Base-by-base conservation (phyloP, 2,888 invertebrate genomes). In the Serrognathus titanus region DNA sequence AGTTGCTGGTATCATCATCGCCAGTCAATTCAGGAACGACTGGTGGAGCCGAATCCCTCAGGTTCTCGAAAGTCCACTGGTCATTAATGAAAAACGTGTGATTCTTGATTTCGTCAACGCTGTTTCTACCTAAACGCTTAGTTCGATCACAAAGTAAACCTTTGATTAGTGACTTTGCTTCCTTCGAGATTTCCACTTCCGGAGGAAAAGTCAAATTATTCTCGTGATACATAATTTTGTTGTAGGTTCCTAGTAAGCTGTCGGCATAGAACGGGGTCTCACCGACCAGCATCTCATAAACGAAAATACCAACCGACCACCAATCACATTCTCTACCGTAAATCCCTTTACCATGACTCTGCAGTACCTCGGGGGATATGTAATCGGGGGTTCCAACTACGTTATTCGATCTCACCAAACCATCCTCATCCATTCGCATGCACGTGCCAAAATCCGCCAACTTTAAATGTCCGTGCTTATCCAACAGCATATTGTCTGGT, bases 311-410 rank as follows among this genome's bases (percentile, higher is more conserved):
- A 24, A 98, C 97, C 13, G 97, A 97, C 97, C 97, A 98, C 95
- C 96, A 97, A 80, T 98, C 97, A 80, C 97, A 97, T 79, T 99
- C 98, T 43, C 95, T 84, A 0, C 98, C 98, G 77, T 99, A 99
- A 58, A 94, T 92, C 56, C 95, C 95, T 66, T 77, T 75, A 63
- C 96, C 96, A 79, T 97, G 97, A 38, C 97, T 97, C 75, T 95
- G 94, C 64, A 99, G 81, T 52, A 99, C 98, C 81, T 99, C 99
- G 0, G 99, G 98, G 53, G 96, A 96, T 69, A 99, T 99, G 76
- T 99, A 99, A 79, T 99, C 99, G 7, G 99, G 99, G 5, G 99
- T 99, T 37, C 99, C 99, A 8, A 99, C 98, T 6, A 99, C 98
- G 67, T 97, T 97, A 74, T 96, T 97, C 41, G 97, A 97, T 62